Percentiles rank a stretch among this genome's conserved stretches.
phyloP scores from a whole-genome alignment of 1,140 invertebrate genomes.

The Berghia stephanieae region DNA sequence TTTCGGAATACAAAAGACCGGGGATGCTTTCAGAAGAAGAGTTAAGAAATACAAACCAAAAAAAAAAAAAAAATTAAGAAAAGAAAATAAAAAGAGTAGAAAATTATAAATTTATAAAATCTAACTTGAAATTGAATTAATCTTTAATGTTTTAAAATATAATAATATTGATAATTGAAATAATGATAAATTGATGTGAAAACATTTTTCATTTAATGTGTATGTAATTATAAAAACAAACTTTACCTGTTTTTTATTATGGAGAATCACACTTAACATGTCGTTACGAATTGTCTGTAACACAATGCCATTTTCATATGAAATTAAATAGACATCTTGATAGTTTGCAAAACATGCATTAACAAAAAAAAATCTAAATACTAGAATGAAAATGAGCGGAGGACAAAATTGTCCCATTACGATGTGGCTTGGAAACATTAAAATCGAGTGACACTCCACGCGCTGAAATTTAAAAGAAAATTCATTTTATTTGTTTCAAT shows the following conservation, averaged over 20 bases:
- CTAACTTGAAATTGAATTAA: too few relatives aligned
- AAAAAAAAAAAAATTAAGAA: not conserved
- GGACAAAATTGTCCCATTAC: too few relatives aligned
- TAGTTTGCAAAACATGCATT: too few relatives aligned
- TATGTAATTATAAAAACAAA: not conserved
- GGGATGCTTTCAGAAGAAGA: not conserved
- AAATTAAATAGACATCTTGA: too few relatives aligned
- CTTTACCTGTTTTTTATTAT: not conserved
- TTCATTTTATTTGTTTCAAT: not conserved
- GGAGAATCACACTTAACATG: not conserved
- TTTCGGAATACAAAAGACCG: not conserved
- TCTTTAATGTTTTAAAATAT: too few relatives aligned
- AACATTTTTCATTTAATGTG: not conserved
- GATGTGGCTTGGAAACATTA: too few relatives aligned
- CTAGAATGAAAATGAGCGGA: too few relatives aligned
- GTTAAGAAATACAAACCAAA: not conserved
- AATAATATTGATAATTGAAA: too few relatives aligned
- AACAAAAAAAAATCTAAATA: too few relatives aligned
- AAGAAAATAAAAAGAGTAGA: conserved; percentile 9
- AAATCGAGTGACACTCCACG: too few relatives aligned
- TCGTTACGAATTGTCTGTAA: not conserved
- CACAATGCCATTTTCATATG: too few relatives aligned
- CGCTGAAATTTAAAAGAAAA: too few relatives aligned
- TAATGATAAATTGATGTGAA: not conserved
- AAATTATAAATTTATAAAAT: not conserved